These are phyloP conservation scores for Asobara japonica DNA, from an alignment of 1,140 invertebrate species.

Conservation along the genomic window DNA sequence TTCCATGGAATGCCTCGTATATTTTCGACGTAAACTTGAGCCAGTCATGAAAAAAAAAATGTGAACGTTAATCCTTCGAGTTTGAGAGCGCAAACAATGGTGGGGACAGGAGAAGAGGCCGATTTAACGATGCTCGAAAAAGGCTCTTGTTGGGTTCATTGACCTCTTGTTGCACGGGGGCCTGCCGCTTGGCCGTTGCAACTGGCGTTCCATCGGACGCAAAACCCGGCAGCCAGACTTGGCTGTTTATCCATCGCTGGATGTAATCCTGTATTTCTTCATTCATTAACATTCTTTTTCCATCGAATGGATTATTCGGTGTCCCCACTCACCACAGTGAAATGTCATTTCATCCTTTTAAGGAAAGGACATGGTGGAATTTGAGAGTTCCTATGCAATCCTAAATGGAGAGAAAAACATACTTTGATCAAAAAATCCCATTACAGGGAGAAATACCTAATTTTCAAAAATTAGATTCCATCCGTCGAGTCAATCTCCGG, in stretches of 20 bases:
- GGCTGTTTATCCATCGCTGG: background rate
- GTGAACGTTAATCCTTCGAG: background rate
- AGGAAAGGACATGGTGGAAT: no score
- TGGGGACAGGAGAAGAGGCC: background rate
- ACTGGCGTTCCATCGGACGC: background rate
- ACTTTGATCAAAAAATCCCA: no score
- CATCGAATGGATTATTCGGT: background rate
- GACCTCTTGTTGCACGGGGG: background rate
- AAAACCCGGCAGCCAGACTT: background rate
- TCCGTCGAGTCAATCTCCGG: no score
- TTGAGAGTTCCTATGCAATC: no score
- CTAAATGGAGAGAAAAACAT: no score
- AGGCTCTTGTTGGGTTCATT: conserved; percentile 6
- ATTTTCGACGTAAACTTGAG: background rate
- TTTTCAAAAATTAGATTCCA: no score
- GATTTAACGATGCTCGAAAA: conserved; percentile 7
- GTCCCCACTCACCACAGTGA: background rate
- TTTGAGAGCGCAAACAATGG: background rate
- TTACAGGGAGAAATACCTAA: no score
- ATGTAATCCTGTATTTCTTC: background rate
- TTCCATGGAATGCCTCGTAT: background rate
- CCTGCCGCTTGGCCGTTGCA: background rate
- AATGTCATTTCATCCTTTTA: no score
- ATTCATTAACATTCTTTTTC: conserved; percentile 11
- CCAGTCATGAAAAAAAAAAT: background rate